Percentiles rank a stretch among this genome's conserved stretches.
phyloP scores from a whole-genome alignment of 1,140 invertebrate species.

The Lasioglossum baleicum region DNA sequence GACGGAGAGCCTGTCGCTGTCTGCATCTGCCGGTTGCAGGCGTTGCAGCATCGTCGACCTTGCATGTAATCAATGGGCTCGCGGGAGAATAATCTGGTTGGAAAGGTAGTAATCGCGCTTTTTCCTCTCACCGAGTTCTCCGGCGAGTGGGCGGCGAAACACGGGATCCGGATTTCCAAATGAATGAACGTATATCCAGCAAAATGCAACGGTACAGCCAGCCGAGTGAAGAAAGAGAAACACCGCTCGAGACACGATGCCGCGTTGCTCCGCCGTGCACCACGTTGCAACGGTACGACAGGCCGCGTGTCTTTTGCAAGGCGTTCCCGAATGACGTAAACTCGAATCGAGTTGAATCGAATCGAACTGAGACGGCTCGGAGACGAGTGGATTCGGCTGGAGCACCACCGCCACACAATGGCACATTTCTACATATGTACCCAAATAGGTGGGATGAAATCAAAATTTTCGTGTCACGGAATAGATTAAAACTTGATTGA shows the following conservation, averaged over 20 bases:
- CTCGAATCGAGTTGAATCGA: slow-evolving; percentile 4
- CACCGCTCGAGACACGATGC: neutral
- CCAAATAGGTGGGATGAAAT: too few species aligned
- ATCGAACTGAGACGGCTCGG: neutral
- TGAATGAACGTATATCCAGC: slow-evolving; percentile 33
- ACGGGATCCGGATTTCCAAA: slow-evolving; percentile 36
- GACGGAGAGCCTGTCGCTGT: neutral
- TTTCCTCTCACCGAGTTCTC: slow-evolving; percentile 33
- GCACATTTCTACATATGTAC: too few species aligned
- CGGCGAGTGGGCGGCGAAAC: slow-evolving; percentile 33
- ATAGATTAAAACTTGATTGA: too few species aligned
- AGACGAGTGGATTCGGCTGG: neutral
- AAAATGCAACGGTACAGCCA: slow-evolving; percentile 26
- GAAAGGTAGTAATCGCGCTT: slow-evolving; percentile 44
- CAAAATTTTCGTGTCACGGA: too few species aligned
- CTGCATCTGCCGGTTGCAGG: neutral
- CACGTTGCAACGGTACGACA: too few species aligned
- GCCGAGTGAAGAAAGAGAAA: slow-evolving; percentile 14
- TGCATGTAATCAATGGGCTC: slow-evolving; percentile 40
- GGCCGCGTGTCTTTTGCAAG: slow-evolving; percentile 23
- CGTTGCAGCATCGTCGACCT: slow-evolving; percentile 36
- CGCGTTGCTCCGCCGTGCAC: neutral
- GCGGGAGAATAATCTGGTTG: slow-evolving; percentile 22
- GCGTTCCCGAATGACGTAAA: slow-evolving; percentile 38
- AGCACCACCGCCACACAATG: neutral